These are phyloP conservation scores for Forficula auricularia DNA, from an alignment of 1,140 invertebrate species.

Conservation along the genomic window DNA sequence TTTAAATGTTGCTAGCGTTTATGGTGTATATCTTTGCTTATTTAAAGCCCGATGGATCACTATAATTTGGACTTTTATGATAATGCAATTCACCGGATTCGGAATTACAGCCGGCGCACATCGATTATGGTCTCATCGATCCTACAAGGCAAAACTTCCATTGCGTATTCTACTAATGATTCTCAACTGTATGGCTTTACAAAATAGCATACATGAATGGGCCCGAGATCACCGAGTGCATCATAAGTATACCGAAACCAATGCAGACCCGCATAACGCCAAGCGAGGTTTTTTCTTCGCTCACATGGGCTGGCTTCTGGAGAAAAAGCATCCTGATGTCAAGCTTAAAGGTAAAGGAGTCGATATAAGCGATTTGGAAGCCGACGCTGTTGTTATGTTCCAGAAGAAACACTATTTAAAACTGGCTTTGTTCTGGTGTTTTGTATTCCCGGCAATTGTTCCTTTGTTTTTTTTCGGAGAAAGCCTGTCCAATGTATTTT, in stretches of 20 bases:
- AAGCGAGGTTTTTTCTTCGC: conserved; percentile 52
- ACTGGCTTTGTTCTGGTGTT: conserved; percentile 49
- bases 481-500: conserved; percentile 35
- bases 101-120: conserved; percentile 69
- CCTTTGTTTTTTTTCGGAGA: conserved; percentile 63
- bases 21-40: background rate
- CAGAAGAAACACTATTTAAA: conserved; percentile 44
- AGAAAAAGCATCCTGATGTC: conserved; percentile 42
- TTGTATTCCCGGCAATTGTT: conserved; percentile 61
- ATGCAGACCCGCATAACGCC: conserved; percentile 46
- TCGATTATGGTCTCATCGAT: conserved; percentile 64
- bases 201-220: conserved; percentile 22
- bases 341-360: conserved; percentile 33
- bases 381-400: conserved; percentile 35
- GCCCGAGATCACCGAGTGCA: conserved; percentile 43
- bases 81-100: too few species aligned
- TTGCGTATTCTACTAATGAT: conserved; percentile 56
- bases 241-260: conserved; percentile 46
- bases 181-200: conserved; percentile 55
- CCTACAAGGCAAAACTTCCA: conserved; percentile 66
- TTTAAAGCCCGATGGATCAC: background rate
- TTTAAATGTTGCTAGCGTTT: background rate
- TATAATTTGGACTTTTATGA: background rate
- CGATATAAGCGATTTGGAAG: conserved; percentile 34
- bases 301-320: conserved; percentile 48